Conservation (phyloP, 2,113 vertebrate species). For the Blennius ocellaris region DNA sequence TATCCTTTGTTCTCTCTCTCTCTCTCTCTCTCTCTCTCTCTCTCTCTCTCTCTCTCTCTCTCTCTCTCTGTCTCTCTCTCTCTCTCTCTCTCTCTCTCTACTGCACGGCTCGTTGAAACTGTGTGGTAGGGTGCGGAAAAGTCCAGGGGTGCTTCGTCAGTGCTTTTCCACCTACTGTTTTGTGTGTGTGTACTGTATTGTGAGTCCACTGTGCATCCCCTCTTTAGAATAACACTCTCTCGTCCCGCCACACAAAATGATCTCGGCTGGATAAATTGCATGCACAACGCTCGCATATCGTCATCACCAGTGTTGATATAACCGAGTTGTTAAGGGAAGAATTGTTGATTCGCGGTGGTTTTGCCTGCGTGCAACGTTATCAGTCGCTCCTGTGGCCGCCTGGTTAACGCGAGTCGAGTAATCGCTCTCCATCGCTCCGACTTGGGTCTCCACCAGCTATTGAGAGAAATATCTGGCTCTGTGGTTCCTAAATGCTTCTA, state of each 20-base stretch:
- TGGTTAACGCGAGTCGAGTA: slow-evolving; percentile 9
- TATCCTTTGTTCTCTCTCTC: slow-evolving; percentile 35
- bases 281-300: neutral
- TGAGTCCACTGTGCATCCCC: slow-evolving; percentile 4
- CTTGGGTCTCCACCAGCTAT: slow-evolving; percentile 2
- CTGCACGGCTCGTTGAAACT: slow-evolving; percentile 12
- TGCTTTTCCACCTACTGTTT: slow-evolving; percentile 8
- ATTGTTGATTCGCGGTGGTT: neutral
- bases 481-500: neutral
- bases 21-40: no score
- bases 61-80: slow-evolving; percentile 53
- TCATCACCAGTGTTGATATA: neutral
- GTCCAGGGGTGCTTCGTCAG: no score
- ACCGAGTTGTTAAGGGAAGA: neutral
- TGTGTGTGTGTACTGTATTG: neutral
- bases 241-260: neutral
- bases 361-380: neutral
- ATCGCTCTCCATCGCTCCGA: neutral
- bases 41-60: no score
- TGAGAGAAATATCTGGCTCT: neutral
- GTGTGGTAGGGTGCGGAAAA: no score
- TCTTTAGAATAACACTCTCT: slow-evolving; percentile 1
- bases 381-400: neutral
- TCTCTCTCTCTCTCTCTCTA: slow-evolving; percentile 32
- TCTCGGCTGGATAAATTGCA: neutral